These are phyloP conservation scores for Ditula angustiorana DNA, from an alignment of 2,888 invertebrate species.

Conservation along the genomic window DNA sequence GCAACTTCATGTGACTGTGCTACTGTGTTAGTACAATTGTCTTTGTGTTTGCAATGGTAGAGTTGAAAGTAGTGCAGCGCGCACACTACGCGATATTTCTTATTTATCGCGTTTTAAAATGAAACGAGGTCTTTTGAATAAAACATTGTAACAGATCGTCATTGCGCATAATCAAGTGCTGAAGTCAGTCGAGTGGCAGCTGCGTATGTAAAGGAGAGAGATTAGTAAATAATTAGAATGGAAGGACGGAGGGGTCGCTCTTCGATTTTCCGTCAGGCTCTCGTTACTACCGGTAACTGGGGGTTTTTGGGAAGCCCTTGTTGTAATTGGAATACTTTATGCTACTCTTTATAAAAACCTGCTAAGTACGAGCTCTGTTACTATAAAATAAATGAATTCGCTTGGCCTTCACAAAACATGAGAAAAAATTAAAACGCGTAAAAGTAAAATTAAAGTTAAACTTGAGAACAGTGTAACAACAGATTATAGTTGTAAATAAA, in stretches of 20 bases:
- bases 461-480: too few species aligned
- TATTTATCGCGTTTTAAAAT: background rate
- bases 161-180: background rate
- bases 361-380: background rate
- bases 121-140: background rate
- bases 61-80: too few species aligned
- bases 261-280: background rate
- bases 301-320: conserved; percentile 6
- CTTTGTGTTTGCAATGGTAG: too few species aligned
- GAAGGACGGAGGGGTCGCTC: conserved; percentile 6
- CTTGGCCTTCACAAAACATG: too few species aligned
- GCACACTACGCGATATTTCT: too few species aligned
- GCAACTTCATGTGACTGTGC: too few species aligned
- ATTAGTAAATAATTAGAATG: conserved; percentile 19
- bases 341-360: background rate
- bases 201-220: conserved; percentile 13
- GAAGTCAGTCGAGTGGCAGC: background rate
- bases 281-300: background rate
- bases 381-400: background rate
- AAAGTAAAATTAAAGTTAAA: too few species aligned
- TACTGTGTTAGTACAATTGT: too few species aligned
- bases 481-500: too few species aligned
- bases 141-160: background rate
- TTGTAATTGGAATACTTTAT: conserved; percentile 14
- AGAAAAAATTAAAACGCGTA: too few species aligned